Conservation (phyloP, 2,888 invertebrate genomes). For the Eilema sororculum region DNA sequence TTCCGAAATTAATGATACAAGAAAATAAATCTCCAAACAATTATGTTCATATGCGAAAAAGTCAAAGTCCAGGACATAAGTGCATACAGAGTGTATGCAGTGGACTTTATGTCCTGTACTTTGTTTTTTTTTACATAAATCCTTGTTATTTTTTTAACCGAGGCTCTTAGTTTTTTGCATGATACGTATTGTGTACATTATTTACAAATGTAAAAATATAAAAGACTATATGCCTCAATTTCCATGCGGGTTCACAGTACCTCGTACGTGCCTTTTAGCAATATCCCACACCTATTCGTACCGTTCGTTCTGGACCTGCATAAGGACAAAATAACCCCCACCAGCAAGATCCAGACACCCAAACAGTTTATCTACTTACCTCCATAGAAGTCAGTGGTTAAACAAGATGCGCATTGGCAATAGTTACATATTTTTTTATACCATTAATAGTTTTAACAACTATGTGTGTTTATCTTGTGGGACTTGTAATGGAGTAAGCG, state of each 20-base stretch:
- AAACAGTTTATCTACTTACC: background rate
- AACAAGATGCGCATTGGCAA: conserved; percentile 17
- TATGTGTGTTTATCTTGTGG: conserved; percentile 35
- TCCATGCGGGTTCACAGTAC: background rate
- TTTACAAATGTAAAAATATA: background rate
- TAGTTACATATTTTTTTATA: conserved; percentile 20
- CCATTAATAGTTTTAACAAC: conserved; percentile 29
- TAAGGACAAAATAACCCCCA: conserved; percentile 12
- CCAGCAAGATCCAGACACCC: too few relatives aligned
- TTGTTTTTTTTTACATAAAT: too few relatives aligned
- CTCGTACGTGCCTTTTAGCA: conserved; percentile 19
- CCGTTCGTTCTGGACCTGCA: background rate
- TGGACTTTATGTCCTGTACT: too few relatives aligned
- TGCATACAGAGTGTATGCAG: too few relatives aligned
- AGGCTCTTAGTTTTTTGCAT: too few relatives aligned
- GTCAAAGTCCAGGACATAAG: too few relatives aligned
- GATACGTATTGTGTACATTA: too few relatives aligned
- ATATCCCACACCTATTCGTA: conserved; percentile 14
- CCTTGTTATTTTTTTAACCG: too few relatives aligned
- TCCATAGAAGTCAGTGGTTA: conserved; percentile 3
- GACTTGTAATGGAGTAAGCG: conserved; percentile 42
- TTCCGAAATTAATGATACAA: background rate
- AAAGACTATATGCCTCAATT: background rate
- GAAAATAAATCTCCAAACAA: too few relatives aligned
- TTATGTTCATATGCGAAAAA: background rate